Base-by-base conservation (phyloP, 1,140 invertebrate genomes). In the Zaprionus davidi region DNA sequence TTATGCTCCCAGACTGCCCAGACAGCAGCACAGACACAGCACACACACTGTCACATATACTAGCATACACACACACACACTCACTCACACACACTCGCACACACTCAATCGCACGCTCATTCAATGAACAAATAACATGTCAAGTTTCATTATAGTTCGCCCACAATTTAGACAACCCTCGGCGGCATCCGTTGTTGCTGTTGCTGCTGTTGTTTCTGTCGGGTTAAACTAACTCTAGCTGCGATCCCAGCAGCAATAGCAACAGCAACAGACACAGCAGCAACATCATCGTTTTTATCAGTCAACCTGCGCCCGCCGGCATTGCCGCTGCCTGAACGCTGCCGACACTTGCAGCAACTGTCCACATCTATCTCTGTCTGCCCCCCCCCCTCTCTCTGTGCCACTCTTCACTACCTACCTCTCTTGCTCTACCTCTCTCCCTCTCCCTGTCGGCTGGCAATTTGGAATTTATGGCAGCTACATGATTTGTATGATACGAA, bases 61-160 rank as follows among this genome's bases (percentile, higher is more conserved):
- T 1, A 0, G 3, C 31, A 73, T 36, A 44, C 12, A 60, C 17
- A 31, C 15, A 34, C 22, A 44, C 24, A 38, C 36, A 65, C 15
- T 28, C 7, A 38, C 20, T 46, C 28, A 34, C 12, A 28, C 44
- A 72, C 68, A 81, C 67, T 20, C 20, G 20, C 20, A 81, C 68
- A 55, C 69, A 81, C 68, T 57, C 69, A 85, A 79, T 74, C 72
- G 75, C 79, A 73, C 63, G 68, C 67, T 69, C 64, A 59, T 49
- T 82, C 85, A 82, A 90, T 91, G 85, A 81, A 84, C 84, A 91
- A 91, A 91, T 91, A 91, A 90, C 90, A 91, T 91, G 90, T 91
- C 90, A 91, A 81, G 90, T 91, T 84, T 82, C 82, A 91, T 91
- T 91, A 91, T 82, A 75, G 63, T 67, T 82, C 53, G 64, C 73